Conservation (phyloP, 2,113 vertebrate species). For the Ciconia boyciana region DNA sequence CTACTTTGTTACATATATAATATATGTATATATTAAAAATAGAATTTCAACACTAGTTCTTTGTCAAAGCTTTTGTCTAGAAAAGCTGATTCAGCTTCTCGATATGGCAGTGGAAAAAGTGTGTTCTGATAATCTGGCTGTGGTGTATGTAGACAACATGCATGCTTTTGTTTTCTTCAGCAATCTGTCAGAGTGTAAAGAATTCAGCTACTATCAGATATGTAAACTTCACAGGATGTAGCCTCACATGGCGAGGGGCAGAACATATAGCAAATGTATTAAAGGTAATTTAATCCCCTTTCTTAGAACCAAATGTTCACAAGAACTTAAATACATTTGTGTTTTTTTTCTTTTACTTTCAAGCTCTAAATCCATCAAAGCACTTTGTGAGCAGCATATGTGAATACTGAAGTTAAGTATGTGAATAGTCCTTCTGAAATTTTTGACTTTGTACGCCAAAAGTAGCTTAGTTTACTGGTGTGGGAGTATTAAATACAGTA, state of each 20-base stretch:
- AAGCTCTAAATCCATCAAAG: neutral
- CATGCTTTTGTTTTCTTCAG: conserved; percentile 62
- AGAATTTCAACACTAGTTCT: neutral
- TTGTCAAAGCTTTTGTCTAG: neutral
- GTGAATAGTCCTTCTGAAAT: neutral
- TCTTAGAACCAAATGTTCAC: neutral
- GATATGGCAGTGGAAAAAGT: neutral
- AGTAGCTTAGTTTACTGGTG: neutral
- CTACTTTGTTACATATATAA: neutral
- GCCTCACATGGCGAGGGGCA: conserved; percentile 91
- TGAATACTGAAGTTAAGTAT: neutral
- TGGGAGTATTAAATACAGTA: neutral
- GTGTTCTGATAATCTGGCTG: neutral
- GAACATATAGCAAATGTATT: conserved; percentile 89
- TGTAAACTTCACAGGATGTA: conserved; percentile 90
- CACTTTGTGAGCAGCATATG: neutral
- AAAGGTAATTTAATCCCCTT: conserved; percentile 78
- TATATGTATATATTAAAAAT: too few relatives aligned
- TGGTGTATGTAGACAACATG: neutral
- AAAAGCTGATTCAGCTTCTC: neutral
- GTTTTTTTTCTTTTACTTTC: neutral
- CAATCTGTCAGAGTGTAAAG: conserved; percentile 91
- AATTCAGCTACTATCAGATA: conserved; percentile 84
- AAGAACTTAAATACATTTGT: neutral
- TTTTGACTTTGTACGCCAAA: neutral